Evolutionary conservation across 2,888 invertebrate genomes (phyloP), one percentile per base, ranked within the genome.

Genomic region (Phalera bucephala): DNA sequence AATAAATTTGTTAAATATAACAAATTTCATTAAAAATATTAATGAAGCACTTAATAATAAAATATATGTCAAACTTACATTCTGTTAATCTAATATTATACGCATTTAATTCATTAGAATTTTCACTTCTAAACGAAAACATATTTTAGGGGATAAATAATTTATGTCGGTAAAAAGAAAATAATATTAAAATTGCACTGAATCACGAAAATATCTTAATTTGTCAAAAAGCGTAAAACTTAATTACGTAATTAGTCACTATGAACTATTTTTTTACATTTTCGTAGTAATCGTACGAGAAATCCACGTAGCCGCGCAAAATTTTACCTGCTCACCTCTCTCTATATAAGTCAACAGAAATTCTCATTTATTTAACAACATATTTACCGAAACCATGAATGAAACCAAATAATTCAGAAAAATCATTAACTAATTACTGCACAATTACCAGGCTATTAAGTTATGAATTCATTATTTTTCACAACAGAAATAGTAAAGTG

Each of bases 61-160:
- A n/a, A n/a, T n/a, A n/a, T n/a, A n/a, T n/a, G n/a, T n/a, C n/a
- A 4, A 17, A 73, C 82, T 77, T 70, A 84, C 83, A 65, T 48
- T 76, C 66, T 12, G 61, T 57, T 48, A 84, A 68, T 54, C 63
- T 67, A 44, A 85, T 82, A 45, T 87, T 87, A 40, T 79, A 71
- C 13, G 65, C 66, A 47, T 64, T 56, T 38, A 85, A 69, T 57
- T 73, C 62, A 28, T 62, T 50, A 33, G 54, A 50, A 63, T 82
- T 78, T 70, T 79, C 80, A 54, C 64, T 73, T 62, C 57, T 64
- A 55, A 85, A 72, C 23, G 72, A 68, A 72, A 73, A 85, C 86
- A 87, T 84, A 39, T 58, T 61, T 56, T 36, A 35, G 27, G 30
- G 36, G 28, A 2, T 22, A 22, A n/a, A n/a, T n/a, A n/a, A n/a